Evolutionary conservation across 2,797 vertebrate species (phyloP), one percentile per base, ranked within the genome.

Genomic region (Chiloscyllium punctatum): DNA sequence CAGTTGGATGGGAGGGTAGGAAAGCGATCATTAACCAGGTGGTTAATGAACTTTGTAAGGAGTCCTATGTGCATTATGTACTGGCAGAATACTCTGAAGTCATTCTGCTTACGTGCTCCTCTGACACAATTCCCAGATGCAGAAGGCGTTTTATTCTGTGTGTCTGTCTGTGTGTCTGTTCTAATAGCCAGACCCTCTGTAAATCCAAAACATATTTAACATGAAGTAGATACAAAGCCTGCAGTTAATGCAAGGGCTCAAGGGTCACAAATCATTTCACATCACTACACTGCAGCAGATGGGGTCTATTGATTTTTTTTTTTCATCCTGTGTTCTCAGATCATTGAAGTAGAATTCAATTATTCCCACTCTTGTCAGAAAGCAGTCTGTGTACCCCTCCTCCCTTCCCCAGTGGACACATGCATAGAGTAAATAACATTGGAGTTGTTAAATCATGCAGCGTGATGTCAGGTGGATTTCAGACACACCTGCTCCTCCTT

Each of bases 131-230:
- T 91, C 62, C 88, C 88, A 91, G 88, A 91, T 91, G 88, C 88
- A 68, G 57, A 66, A 91, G 88, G 30, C 18, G 16, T 91, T 91
- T 68, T 66, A 21, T 15, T 92, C 25, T 90, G 53, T 90, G 90
- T 92, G 88, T 90, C n/a, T n/a, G n/a, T n/a, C n/a, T n/a, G 51
- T 62, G 57, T 62, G 88, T 66, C 90, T 69, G 90, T 77, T 95
- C 69, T 69, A 88, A 68, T 94, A 92, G 94, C 92, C 95, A 96
- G 94, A 87, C 33, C 62, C 37, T 66, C 95, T 95, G 91, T 96
- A 96, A 96, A 96, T 96, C 95, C 79, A 94, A 96, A 95, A 96
- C 95, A 95, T 95, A 95, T 95, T 96, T 96, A 96, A 96, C 95
- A 86, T 66, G 90, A 96, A 96, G 94, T 95, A 95, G 95, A 87